These are phyloP conservation scores for Otolemur crassicaudatus DNA, from an alignment of 2,797 vertebrate genomes.

Conservation along the genomic window DNA sequence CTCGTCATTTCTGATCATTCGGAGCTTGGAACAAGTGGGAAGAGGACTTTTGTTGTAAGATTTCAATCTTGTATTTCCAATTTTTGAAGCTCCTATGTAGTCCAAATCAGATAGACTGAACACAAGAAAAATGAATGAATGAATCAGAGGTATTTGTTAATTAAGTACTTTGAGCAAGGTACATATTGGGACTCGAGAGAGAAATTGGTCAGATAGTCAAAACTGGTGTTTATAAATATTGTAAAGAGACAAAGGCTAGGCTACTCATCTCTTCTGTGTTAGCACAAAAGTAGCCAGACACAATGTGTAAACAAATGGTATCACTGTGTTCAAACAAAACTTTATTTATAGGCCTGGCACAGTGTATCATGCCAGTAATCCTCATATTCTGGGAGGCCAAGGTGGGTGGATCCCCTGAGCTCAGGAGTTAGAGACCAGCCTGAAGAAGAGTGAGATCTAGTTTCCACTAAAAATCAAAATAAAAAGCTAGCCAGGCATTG, in stretches of 20 bases:
- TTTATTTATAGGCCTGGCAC: not conserved
- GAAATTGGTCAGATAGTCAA: not conserved
- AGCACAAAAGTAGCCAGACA: not conserved
- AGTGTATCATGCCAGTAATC: too few species aligned
- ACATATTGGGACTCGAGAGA: not conserved
- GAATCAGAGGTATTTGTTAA: not conserved
- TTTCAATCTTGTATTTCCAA: not conserved
- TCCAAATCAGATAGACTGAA: not conserved
- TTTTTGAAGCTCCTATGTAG: not conserved
- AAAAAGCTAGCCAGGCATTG: too few species aligned
- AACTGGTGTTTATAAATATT: not conserved
- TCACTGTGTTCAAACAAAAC: not conserved
- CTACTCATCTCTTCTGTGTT: not conserved
- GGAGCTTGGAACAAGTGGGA: not conserved
- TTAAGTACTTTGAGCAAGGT: not conserved
- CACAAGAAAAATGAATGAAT: not conserved
- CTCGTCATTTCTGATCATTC: constrained; percentile 15
- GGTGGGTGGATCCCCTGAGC: too few species aligned
- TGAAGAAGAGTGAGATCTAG: too few species aligned
- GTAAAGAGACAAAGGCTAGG: not conserved
- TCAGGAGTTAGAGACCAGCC: too few species aligned
- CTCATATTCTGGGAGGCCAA: too few species aligned
- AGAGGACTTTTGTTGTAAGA: not conserved
- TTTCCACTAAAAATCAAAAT: too few species aligned
- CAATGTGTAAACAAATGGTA: not conserved